Conservation (phyloP, 2,797 vertebrate species). For the Kryptopterus vitreolus region DNA sequence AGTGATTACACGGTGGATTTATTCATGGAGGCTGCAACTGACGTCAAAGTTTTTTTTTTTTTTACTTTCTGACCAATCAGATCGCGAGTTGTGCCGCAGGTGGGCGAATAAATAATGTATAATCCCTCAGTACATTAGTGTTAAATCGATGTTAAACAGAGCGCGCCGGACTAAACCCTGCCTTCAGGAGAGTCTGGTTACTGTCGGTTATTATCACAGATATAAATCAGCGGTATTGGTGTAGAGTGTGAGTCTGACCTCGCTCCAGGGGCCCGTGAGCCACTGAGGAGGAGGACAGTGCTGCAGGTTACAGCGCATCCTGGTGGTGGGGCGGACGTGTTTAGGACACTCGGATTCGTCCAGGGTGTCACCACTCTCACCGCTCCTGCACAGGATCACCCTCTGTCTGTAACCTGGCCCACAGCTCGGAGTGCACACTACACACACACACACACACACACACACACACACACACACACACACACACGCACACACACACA, state of each 20-base stretch:
- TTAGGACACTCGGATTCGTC: conserved; percentile 82
- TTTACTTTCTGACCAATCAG: neutral
- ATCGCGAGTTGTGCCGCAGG: neutral
- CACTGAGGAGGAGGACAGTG: conserved; percentile 92
- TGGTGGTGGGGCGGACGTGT: conserved; percentile 84
- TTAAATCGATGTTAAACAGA: too few relatives aligned
- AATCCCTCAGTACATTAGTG: too few relatives aligned
- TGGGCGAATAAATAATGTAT: too few relatives aligned
- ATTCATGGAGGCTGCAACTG: neutral
- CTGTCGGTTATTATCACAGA: too few relatives aligned
- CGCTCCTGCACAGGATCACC: conserved; percentile 89
- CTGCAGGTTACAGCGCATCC: conserved; percentile 93
- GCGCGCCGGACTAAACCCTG: too few relatives aligned
- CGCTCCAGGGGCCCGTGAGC: conserved; percentile 91
- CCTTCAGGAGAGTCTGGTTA: too few relatives aligned
- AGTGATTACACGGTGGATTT: neutral
- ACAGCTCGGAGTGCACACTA: conserved; percentile 91
- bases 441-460: conserved; percentile 26
- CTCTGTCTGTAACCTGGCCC: conserved; percentile 93
- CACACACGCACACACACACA: conserved; percentile 40
- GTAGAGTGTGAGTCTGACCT: conserved; percentile 72
- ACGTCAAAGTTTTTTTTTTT: neutral
- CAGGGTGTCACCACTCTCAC: conserved; percentile 81
- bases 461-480: conserved; percentile 40
- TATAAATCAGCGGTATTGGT: too few relatives aligned